Evolutionary conservation across 2,113 vertebrate genomes (phyloP).

Genomic region (Benitochromis conjunctus): DNA sequence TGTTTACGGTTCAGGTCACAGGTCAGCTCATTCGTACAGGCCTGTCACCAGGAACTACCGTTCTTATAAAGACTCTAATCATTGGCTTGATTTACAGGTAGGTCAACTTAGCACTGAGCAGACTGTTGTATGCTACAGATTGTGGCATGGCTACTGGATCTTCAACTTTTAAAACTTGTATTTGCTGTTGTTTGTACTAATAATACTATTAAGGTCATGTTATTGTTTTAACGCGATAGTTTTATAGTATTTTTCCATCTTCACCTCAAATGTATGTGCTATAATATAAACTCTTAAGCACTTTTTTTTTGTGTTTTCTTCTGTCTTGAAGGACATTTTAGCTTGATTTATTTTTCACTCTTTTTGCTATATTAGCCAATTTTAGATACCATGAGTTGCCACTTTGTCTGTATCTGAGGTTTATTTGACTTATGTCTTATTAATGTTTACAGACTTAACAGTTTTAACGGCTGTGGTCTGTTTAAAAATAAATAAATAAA

Average conservation of each 20-base stretch:
- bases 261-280: too few species aligned
- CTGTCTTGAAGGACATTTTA: not conserved
- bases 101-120: not conserved
- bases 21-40: not conserved
- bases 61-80: not conserved
- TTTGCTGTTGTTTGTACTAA: not conserved
- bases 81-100: accelerated
- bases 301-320: too few species aligned
- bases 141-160: not conserved
- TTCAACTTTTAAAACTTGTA: not conserved
- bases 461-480: not conserved
- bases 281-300: too few species aligned
- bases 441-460: too few species aligned
- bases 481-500: not conserved
- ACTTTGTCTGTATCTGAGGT: too few species aligned
- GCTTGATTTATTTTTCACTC: too few species aligned
- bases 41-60: not conserved
- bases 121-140: not conserved
- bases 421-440: too few species aligned
- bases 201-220: accelerated
- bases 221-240: not conserved
- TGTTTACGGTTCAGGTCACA: not conserved
- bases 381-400: too few species aligned
- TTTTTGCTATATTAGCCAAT: too few species aligned
- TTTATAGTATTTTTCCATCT: too few species aligned